Evolutionary conservation across 2,113 vertebrate species (phyloP).

Genomic region (Brachypteracias leptosomus): DNA sequence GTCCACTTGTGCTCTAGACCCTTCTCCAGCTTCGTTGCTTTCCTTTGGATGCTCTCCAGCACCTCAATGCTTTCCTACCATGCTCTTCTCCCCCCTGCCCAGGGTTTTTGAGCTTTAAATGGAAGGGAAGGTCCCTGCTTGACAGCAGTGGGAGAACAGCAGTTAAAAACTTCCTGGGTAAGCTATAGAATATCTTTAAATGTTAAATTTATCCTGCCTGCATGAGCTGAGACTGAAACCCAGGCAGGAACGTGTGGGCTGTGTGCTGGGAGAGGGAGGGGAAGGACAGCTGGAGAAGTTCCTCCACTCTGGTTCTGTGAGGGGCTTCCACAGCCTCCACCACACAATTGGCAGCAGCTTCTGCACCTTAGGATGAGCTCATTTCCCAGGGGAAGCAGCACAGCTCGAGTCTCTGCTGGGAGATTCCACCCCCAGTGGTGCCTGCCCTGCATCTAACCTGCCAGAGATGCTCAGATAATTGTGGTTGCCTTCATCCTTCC

Average conservation of each 20-base stretch:
- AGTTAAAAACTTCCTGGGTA: background rate
- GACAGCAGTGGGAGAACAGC: background rate
- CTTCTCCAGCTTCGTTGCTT: too few relatives aligned
- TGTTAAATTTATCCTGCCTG: background rate
- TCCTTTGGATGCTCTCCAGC: background rate
- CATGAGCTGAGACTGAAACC: background rate
- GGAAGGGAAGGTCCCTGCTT: background rate
- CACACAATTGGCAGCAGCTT: background rate
- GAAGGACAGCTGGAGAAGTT: background rate
- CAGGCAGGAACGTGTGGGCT: background rate
- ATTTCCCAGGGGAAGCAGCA: background rate
- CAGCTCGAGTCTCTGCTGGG: background rate
- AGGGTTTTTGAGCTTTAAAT: background rate
- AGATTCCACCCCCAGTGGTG: background rate
- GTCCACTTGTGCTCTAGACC: too few relatives aligned
- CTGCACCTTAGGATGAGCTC: background rate
- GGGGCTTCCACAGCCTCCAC: background rate
- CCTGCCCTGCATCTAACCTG: background rate
- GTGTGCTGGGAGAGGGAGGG: background rate
- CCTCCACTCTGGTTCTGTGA: background rate
- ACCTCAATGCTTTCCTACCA: background rate
- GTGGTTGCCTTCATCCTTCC: background rate
- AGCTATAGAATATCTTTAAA: conserved; percentile 3
- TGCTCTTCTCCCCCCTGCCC: background rate
- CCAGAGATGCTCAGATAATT: background rate